phyloP scores from a whole-genome alignment of 2,888 invertebrate genomes.

The Hirtodrosophila confusa region DNA sequence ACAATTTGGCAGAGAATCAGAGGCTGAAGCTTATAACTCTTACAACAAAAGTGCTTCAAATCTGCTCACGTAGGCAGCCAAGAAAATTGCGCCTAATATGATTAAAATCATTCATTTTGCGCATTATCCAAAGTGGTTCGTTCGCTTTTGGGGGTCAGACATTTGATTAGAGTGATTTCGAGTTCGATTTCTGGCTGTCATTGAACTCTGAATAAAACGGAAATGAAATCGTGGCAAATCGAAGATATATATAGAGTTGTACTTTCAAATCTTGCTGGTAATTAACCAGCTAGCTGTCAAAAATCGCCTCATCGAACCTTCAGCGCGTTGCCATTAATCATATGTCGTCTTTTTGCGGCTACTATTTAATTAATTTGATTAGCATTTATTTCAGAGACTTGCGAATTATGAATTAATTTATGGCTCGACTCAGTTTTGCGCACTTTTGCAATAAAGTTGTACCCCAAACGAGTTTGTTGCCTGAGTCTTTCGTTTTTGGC shows the following conservation, averaged over 20 bases:
- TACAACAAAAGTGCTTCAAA: background rate
- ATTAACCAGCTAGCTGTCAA: constrained; percentile 22
- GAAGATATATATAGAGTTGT: background rate
- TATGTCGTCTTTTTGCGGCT: constrained; percentile 34
- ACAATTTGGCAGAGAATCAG: constrained; percentile 45
- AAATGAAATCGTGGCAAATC: constrained; percentile 23
- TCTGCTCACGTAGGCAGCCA: constrained; percentile 27
- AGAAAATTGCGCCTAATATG: constrained; percentile 70
- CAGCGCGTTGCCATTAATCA: constrained; percentile 55
- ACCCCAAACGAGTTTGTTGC: constrained; percentile 61
- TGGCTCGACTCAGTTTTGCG: constrained; percentile 23
- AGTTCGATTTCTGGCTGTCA: constrained; percentile 44
- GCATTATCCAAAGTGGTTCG: constrained; percentile 51
- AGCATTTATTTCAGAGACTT: constrained; percentile 53
- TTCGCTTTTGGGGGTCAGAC: constrained; percentile 63
- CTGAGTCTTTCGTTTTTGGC: constrained; percentile 49
- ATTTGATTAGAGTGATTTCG: constrained; percentile 62
- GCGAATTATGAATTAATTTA: constrained; percentile 76
- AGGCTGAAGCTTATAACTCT: background rate
- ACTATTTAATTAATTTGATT: constrained; percentile 77
- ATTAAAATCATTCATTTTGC: constrained; percentile 75
- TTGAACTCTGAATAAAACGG: constrained; percentile 57
- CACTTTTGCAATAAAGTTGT: constrained; percentile 9
- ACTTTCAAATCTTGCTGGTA: constrained; percentile 14
- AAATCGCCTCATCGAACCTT: constrained; percentile 4